Conservation (phyloP, 2,797 vertebrate genomes). For the Selene dorsalis region DNA sequence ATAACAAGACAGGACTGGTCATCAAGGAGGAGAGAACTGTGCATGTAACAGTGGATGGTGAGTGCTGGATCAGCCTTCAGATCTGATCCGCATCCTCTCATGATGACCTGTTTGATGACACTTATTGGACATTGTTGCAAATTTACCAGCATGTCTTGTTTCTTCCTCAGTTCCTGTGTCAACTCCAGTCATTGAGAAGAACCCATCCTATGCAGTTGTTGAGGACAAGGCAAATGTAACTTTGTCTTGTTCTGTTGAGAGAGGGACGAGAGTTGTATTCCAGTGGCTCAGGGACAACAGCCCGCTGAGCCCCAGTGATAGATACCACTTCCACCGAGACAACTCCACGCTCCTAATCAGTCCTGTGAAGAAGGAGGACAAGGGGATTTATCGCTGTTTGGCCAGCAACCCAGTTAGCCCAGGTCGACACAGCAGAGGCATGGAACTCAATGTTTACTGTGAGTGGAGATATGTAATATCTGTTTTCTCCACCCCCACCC, state of each 20-base stretch:
- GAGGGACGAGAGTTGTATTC: constrained; percentile 88
- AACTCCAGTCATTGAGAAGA: constrained; percentile 83
- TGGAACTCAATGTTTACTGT: constrained; percentile 92
- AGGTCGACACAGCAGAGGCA: constrained; percentile 77
- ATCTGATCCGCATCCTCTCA: background rate
- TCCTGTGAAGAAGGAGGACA: constrained; percentile 92
- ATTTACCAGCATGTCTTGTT: background rate
- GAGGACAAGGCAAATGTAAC: constrained; percentile 93
- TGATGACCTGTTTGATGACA: background rate
- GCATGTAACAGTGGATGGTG: constrained; percentile 91
- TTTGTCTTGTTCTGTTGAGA: constrained; percentile 86
- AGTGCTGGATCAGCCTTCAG: constrained; percentile 66
- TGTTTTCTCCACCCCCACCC: background rate
- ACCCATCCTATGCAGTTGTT: constrained; percentile 85
- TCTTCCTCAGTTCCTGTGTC: constrained; percentile 87
- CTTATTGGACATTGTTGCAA: background rate
- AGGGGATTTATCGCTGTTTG: constrained; percentile 90
- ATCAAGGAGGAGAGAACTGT: constrained; percentile 86
- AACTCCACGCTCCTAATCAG: constrained; percentile 86
- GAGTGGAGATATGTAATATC: constrained; percentile 79
- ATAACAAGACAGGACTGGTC: constrained; percentile 58
- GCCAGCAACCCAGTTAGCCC: constrained; percentile 89
- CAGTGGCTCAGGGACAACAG: constrained; percentile 90
- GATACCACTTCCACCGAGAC: constrained; percentile 85
- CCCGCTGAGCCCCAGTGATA: constrained; percentile 70